Evolutionary conservation across 1,140 invertebrate species (phyloP).

Genomic region (Semibalanus balanoides): DNA sequence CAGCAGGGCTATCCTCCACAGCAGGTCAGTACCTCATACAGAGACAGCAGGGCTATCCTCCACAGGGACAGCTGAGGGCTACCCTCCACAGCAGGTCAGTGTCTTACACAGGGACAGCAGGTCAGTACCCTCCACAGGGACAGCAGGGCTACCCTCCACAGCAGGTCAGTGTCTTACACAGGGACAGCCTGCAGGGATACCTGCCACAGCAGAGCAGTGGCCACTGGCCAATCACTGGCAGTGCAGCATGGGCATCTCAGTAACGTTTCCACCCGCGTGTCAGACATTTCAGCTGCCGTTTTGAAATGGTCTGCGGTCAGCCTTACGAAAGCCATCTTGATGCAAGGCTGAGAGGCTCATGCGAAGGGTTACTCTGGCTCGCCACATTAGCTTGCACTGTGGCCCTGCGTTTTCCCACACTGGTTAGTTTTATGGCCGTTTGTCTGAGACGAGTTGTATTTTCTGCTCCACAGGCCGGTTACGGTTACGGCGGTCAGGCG

Average conservation of each 20-base stretch:
- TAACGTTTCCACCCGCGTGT: no score
- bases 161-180: neutral
- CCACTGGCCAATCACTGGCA: no score
- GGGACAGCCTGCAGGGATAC: neutral
- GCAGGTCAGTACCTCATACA: neutral
- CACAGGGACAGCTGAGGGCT: neutral
- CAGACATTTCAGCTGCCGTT: no score
- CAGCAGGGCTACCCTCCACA: neutral
- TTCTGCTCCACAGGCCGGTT: neutral
- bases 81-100: neutral
- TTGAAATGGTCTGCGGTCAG: no score
- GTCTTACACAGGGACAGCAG: neutral
- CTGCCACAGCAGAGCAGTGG: neutral
- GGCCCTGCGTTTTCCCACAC: no score
- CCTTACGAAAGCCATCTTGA: no score
- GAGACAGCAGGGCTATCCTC: neutral
- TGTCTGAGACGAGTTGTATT: no score
- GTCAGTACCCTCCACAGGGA: neutral
- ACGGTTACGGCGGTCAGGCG: constrained; percentile 1
- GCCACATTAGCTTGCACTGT: no score
- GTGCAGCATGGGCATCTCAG: no score
- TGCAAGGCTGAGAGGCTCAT: no score
- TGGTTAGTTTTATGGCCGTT: no score
- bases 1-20: neutral
- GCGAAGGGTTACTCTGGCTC: no score